Conservation (phyloP, 2,113 vertebrate genomes). For the Cygnus atratus region DNA sequence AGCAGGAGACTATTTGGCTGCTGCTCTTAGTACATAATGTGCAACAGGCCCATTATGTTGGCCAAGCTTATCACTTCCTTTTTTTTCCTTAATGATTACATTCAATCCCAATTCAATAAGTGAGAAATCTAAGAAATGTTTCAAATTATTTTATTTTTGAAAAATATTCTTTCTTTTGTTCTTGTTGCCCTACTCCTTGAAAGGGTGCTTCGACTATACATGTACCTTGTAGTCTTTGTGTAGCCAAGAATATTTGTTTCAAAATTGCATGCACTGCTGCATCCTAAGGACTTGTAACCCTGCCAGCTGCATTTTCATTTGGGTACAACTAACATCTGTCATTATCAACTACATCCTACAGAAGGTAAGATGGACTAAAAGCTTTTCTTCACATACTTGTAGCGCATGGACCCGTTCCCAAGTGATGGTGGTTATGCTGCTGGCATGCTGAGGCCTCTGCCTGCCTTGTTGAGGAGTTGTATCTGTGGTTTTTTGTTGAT, state of each 20-base stretch:
- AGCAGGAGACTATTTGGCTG: neutral
- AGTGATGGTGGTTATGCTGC: neutral
- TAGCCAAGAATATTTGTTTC: neutral
- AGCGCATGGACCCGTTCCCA: neutral
- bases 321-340: neutral
- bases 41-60: neutral
- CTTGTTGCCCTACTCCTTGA: neutral
- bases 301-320: neutral
- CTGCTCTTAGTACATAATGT: neutral
- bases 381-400: neutral
- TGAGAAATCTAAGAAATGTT: neutral
- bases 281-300: neutral
- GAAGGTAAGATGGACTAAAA: neutral
- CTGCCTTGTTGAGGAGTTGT: neutral
- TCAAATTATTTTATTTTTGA: neutral
- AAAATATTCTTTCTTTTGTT: neutral
- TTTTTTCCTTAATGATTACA: neutral
- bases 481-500: too few relatives aligned
- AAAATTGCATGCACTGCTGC: neutral
- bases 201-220: neutral
- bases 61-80: neutral
- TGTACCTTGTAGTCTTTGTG: rapidly evolving
- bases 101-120: neutral
- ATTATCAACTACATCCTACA: neutral
- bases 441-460: neutral